These are phyloP conservation scores for Leptatherina wallacei DNA, from an alignment of 2,797 vertebrate species.

Conservation along the genomic window DNA sequence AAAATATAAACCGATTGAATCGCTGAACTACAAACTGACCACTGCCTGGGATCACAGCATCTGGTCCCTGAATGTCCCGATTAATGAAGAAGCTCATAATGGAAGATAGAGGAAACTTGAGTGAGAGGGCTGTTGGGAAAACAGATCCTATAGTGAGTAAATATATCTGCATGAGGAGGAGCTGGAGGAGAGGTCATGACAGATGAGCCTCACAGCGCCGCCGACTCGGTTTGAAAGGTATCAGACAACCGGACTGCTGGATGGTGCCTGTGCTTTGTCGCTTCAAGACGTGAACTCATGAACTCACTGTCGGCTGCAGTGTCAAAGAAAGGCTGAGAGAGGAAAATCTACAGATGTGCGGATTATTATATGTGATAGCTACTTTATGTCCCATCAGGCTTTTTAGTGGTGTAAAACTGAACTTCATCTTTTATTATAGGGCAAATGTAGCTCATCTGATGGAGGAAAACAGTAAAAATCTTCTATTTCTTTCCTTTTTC, in stretches of 20 bases:
- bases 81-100: too few relatives aligned
- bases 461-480: too few relatives aligned
- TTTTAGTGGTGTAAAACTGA: not conserved
- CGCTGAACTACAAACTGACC: too few relatives aligned
- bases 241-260: constrained; percentile 35
- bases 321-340: not conserved
- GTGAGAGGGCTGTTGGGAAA: constrained; percentile 1
- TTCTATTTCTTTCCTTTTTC: too few relatives aligned
- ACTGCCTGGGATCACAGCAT: too few relatives aligned
- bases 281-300: constrained; percentile 24
- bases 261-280: constrained; percentile 15
- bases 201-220: constrained; percentile 31
- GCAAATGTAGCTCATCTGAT: too few relatives aligned
- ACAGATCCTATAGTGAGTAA: constrained; percentile 6
- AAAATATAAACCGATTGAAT: too few relatives aligned
- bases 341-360: constrained; percentile 1
- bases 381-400: not conserved
- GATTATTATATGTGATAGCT: not conserved
- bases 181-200: constrained; percentile 28
- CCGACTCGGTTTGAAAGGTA: constrained; percentile 20
- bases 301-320: constrained; percentile 24
- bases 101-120: too few relatives aligned
- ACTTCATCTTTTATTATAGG: not conserved
- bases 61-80: too few relatives aligned
- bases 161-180: not conserved